Evolutionary conservation across 2,888 invertebrate genomes (phyloP), one percentile per base, ranked within the genome.

Genomic region (Lordiphosa fenestrarum): DNA sequence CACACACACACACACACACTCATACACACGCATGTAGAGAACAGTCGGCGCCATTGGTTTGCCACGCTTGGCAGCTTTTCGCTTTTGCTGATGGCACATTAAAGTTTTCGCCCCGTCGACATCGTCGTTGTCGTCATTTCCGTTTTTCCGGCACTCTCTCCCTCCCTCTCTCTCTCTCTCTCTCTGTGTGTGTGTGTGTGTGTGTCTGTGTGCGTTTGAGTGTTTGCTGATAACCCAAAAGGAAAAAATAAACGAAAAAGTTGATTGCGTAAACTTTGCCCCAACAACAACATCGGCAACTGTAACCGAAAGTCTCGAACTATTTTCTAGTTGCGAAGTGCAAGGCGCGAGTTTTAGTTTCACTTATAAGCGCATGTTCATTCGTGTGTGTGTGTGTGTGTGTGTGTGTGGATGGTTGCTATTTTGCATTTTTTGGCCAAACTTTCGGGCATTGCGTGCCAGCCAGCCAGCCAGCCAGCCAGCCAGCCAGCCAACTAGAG

Each of bases 181-280:
- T 1, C 15, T 15, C 15, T 59, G 47, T 35, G 40, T 47, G 42
- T 44, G 25, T 44, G 6, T 9, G 37, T 59, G 49, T 35, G 42
- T 49, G 42, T 44, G 25, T 44, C 4, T 9, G 37, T 33, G 51
- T 40, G 13, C 15, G 50, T 25, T 21, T 37, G 35, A 38, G 49
- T 49, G 49, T 53, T 54, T 46, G 60, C 50, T 63, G 60, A 63
- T 60, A 63, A 52, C 54, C 30, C 39, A 46, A 51, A 51, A 57
- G 36, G 33, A 44, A 41, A 44, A 7, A 33, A 35, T 41, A 54
- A 44, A 54, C 64, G 53, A 64, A 65, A 64, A 65, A 65, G 59
- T 66, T 66, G 66, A 66, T 66, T 66, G 65, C 66, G 76, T 76
- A 77, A 77, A 77, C 76, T 77, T 76, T 69, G 58, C 61, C 58